These are phyloP conservation scores for Euspilapteryx auroguttella DNA, from an alignment of 2,888 invertebrate genomes.

Conservation along the genomic window DNA sequence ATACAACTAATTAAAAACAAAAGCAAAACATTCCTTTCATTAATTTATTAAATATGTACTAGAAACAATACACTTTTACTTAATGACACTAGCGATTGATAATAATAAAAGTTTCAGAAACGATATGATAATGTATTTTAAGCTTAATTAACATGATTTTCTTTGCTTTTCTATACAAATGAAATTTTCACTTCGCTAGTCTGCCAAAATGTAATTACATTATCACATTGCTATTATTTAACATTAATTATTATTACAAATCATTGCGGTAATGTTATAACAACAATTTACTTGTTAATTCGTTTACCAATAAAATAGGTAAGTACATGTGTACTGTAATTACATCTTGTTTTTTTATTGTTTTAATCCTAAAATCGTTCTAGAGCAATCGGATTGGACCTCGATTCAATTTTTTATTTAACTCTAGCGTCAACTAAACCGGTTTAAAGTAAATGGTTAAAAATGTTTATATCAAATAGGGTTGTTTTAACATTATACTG, in stretches of 20 bases:
- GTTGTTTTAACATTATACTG: too few relatives aligned
- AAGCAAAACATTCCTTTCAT: conserved; percentile 29
- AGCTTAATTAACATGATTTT: conserved; percentile 50
- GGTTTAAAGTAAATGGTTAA: too few relatives aligned
- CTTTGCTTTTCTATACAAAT: conserved; percentile 12
- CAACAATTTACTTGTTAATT: too few relatives aligned
- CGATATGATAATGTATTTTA: conserved; percentile 37
- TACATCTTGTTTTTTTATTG: too few relatives aligned
- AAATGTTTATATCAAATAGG: neutral
- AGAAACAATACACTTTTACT: conserved; percentile 53
- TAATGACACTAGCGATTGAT: conserved; percentile 55
- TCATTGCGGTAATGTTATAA: too few relatives aligned
- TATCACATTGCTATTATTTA: too few relatives aligned
- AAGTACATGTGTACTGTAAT: too few relatives aligned
- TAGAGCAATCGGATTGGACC: conserved; percentile 59
- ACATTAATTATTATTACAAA: too few relatives aligned
- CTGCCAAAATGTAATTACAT: too few relatives aligned
- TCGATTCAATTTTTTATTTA: conserved; percentile 49
- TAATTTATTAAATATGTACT: conserved; percentile 47
- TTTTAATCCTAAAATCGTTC: too few relatives aligned
- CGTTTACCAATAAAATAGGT: too few relatives aligned
- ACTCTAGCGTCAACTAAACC: conserved; percentile 21
- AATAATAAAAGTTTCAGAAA: conserved; percentile 39
- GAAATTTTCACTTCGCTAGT: too few relatives aligned
- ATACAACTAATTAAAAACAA: conserved; percentile 17